Evolutionary conservation across 2,113 vertebrate genomes (phyloP), one percentile per base, ranked within the genome.

Genomic region (Atherinomorus stipes): DNA sequence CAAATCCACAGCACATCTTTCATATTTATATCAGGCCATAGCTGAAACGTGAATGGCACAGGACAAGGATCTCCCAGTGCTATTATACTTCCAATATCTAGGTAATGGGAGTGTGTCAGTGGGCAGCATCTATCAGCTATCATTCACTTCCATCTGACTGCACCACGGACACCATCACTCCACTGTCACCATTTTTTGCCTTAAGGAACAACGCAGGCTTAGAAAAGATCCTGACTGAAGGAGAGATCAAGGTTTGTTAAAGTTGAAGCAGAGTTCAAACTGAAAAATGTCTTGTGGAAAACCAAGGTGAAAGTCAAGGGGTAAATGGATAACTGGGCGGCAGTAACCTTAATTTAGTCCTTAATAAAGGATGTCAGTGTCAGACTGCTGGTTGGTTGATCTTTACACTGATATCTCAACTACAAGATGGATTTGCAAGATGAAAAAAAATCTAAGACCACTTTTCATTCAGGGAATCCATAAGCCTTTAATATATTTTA

Each of bases 171-270:
- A 1, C 73, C 18, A 70, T 78, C 63, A 18, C 51, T 73, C 26
- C 53, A 13, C 64, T 56, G 60, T 10, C 71, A 64, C 74, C 51
- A 59, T 7, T 34, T 67, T 34, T 47, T 22, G 60, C 64, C 76
- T 50, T 21, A 13, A 81, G 83, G 62, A 53, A 50, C 49, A 7
- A 22, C 66, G 50, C 31, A 53, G 49, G 44, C 71, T 18, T 57
- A 72, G 47, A 19, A 49, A 66, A 38, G 80, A 71, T 59, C 56
- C 58, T 18, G 2, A 66, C 57, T 62, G 65, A 59, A 25, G 49
- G 3, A 67, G 44, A 66, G 81, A 86, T 53, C 79, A 85, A 87
- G 81, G 87, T 83, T 87, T 66, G 73, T 89, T 34, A 34, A 34
- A 34, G 31, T 34, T 34, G 31, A 44, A 44, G 16, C 42, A 44